Evolutionary conservation across 2,797 vertebrate genomes (phyloP), one percentile per base, ranked within the genome.

Genomic region (Melopsittacus undulatus): DNA sequence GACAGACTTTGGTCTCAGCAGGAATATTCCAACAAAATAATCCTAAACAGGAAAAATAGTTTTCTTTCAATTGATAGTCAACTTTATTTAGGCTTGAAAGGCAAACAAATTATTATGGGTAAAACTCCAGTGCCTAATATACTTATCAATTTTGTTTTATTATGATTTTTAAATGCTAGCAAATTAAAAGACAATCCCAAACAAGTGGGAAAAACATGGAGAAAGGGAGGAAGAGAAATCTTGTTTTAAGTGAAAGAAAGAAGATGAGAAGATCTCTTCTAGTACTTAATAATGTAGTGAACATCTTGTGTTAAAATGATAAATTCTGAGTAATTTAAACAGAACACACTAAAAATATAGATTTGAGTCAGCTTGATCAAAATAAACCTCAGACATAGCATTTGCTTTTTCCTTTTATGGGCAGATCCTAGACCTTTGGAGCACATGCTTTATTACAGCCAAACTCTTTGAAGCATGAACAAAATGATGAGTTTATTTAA

Each of bases 351-450:
- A 96, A 97, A 97, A 97, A 97, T 96, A 92, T 81, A 90, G 95
- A 98, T 95, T 95, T 95, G 96, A 97, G 94, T 98, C 95, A 97
- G 83, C 56, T 94, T 87, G 87, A 96, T 94, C 90, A 96, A 96
- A 96, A 93, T 95, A 91, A 94, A 94, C 83, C 79, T 90, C 95
- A 96, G 92, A 87, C 64, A 83, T 4, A 87, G 87, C 89, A 89
- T 90, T 97, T 82, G 63, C 59, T 96, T 96, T 91, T 96, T 88
- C 85, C 82, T 95, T 97, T 96, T 96, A 96, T 85, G 86, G 92
- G 90, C 66, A 92, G 80, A 94, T 95, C 80, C 85, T 87, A 92
- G 72, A 91, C 73, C 91, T 97, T 97, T 95, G 91, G 90, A 96
- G 86, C 43, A 95, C 70, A 97, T 82, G 82, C 72, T 87, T 97